Base-by-base conservation (phyloP, 1,140 invertebrate species). In the Drosophila prosaltans region DNA sequence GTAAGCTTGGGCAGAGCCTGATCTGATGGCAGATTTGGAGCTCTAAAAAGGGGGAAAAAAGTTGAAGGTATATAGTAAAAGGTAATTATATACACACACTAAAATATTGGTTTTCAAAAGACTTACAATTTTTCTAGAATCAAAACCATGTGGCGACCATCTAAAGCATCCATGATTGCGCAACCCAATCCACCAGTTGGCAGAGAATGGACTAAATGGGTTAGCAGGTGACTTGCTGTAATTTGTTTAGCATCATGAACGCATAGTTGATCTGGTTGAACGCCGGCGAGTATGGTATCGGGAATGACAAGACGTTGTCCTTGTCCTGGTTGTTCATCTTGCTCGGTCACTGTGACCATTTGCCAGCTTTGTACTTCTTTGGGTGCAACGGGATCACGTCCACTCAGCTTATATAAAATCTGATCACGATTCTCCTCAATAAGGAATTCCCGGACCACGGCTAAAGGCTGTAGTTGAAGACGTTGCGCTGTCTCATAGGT, bases 241-340 rank as follows among this genome's bases (percentile, higher is more conserved):
- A 99, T 99, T 71, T 98, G 96, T 92, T 99, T 97, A 9, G 98
- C 98, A 95, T 99, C 81, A 97, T 97, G 93, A 97, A 98, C 30
- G 97, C 98, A 26, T 99, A 92, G 57, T 95, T 96, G 40, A 98
- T 98, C 51, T 96, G 96, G 93, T 96, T 98, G 91, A 98, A 99
- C 3, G 97, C 98, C 94, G 98, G 98, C 92, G 98, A 99, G 11
- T 98, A 96, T 93, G 99, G 98, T 96, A 97, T 99, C 79, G 98
- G 91, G 16, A 96, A 94, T 62, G 98, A 94, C 90, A 99, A 97
- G 45, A 97, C 95, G 16, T 5, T 66, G 8, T 2, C 0, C 7
- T 10, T 64, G 43, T 21, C 8, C 11, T 41, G 45, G 83, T 96
- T 9, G 8, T 10, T 3, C 8, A 10, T 51, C 96, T n/a, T 95